A percentile compares a stretch with the other conserved stretches of the same genome.
Evolutionary conservation across 2,888 invertebrate species (phyloP).

Genomic region (Mythimna pallens): DNA sequence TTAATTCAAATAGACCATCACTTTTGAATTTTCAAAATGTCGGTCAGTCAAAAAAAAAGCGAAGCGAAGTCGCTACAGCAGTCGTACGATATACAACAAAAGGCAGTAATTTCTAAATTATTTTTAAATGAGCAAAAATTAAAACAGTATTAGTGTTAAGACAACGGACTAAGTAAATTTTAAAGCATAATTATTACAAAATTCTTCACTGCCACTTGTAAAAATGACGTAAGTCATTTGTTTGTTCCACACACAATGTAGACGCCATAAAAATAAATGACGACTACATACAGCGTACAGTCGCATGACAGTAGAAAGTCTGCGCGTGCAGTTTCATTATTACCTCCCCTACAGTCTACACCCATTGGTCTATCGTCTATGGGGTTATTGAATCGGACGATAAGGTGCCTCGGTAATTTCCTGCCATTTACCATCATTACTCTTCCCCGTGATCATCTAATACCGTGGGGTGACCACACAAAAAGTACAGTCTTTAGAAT

Average conservation of each 20-base stretch:
- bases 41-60: too few species aligned
- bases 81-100: too few species aligned
- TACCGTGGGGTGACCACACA: constrained; percentile 60
- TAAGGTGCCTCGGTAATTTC: constrained; percentile 89
- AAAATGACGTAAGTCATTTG: constrained; percentile 26
- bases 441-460: constrained; percentile 81
- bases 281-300: constrained; percentile 66
- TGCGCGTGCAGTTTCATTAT: constrained; percentile 89
- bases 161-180: not conserved
- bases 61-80: too few species aligned
- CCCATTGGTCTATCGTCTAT: constrained; percentile 75
- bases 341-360: constrained; percentile 72
- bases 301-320: constrained; percentile 65
- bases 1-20: too few species aligned
- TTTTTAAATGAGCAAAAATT: not conserved
- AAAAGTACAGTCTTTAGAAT: constrained; percentile 59
- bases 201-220: constrained; percentile 1
- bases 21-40: too few species aligned
- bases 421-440: constrained; percentile 88
- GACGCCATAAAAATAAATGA: constrained; percentile 10
- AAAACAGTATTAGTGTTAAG: constrained; percentile 15
- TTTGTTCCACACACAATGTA: constrained; percentile 47
- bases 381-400: constrained; percentile 89
- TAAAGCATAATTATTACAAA: constrained; percentile 38
- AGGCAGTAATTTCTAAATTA: too few species aligned